Conservation (phyloP, 2,888 invertebrate genomes). For the Carcina quercana region DNA sequence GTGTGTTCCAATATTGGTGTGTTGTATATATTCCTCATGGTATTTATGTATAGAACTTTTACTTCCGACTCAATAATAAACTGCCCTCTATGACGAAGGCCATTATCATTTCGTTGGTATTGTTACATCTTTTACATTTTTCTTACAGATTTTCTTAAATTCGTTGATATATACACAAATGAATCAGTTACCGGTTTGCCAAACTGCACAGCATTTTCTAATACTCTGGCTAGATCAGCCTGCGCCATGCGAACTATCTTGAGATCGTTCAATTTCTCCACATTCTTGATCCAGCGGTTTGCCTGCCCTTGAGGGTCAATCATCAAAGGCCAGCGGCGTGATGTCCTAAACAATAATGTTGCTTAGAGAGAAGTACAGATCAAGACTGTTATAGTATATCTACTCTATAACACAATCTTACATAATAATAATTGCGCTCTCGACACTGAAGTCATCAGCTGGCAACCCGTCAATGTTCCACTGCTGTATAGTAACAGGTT, state of each 20-base stretch:
- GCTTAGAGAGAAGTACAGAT: neutral
- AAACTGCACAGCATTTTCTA: conserved; percentile 92
- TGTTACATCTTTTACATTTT: too few relatives aligned
- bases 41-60: too few relatives aligned
- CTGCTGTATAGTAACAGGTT: conserved; percentile 89
- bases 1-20: too few relatives aligned
- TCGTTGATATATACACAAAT: too few relatives aligned
- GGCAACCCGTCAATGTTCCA: conserved; percentile 95
- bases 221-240: conserved; percentile 85
- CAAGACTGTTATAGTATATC: neutral
- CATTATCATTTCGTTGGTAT: too few relatives aligned
- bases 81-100: too few relatives aligned
- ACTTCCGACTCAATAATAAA: too few relatives aligned
- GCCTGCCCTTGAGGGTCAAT: conserved; percentile 97
- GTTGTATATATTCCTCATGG: too few relatives aligned
- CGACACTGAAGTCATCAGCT: conserved; percentile 90
- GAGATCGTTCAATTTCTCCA: conserved; percentile 90
- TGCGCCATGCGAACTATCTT: conserved; percentile 87
- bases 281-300: conserved; percentile 94
- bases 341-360: conserved; percentile 76
- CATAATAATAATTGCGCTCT: conserved; percentile 94
- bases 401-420: conserved; percentile 61
- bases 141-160: too few relatives aligned
- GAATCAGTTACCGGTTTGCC: conserved; percentile 78
- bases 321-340: conserved; percentile 93